Evolutionary conservation across 2,888 invertebrate genomes (phyloP).

Genomic region (Apeira syringaria): DNA sequence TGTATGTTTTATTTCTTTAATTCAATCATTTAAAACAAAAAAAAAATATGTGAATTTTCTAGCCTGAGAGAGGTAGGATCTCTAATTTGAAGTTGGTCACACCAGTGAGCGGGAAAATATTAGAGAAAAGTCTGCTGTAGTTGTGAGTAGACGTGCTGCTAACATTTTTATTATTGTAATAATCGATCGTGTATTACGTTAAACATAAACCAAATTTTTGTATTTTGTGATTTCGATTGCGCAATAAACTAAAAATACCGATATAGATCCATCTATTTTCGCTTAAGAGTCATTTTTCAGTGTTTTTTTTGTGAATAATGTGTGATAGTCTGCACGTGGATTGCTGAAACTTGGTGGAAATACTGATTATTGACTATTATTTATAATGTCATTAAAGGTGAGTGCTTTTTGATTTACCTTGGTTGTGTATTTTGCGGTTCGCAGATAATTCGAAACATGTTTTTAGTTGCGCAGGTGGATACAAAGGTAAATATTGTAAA

Average conservation of each 20-base stretch:
- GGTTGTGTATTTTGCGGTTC: no score
- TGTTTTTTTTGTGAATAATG: slow-evolving; percentile 52
- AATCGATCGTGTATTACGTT: slow-evolving; percentile 20
- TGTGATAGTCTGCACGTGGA: slow-evolving; percentile 49
- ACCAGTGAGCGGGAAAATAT: slow-evolving; percentile 25
- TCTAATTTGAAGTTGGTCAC: no score
- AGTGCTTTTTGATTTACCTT: slow-evolving; percentile 34
- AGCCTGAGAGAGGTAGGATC: no score
- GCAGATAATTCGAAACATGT: no score
- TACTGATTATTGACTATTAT: slow-evolving; percentile 42
- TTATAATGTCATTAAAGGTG: slow-evolving; percentile 69
- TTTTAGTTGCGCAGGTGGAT: no score
- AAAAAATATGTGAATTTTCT: no score
- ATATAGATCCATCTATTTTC: background rate
- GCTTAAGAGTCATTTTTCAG: slow-evolving; percentile 18
- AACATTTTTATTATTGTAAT: slow-evolving; percentile 4
- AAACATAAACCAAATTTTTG: slow-evolving; percentile 4
- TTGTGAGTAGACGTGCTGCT: slow-evolving; percentile 2
- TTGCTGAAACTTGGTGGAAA: slow-evolving; percentile 34
- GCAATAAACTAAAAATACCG: background rate
- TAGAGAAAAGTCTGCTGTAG: slow-evolving; percentile 22
- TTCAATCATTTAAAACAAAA: no score
- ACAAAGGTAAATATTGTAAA: no score
- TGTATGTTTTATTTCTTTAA: no score
- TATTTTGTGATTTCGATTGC: slow-evolving; percentile 1